These are phyloP conservation scores for Dicaeum eximium DNA, from an alignment of 2,113 vertebrate species.

Conservation along the genomic window DNA sequence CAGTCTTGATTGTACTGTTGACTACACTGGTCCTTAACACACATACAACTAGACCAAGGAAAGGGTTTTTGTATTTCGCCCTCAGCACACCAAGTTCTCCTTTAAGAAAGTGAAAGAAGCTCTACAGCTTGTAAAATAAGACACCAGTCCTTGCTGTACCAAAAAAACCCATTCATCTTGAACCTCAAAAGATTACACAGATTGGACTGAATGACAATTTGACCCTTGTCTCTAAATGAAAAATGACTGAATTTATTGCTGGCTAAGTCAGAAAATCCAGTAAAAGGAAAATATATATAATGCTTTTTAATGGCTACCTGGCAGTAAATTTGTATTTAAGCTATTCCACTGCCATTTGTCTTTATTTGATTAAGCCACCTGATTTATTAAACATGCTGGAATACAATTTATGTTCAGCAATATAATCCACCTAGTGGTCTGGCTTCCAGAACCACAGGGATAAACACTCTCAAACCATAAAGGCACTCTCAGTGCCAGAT, in stretches of 20 bases:
- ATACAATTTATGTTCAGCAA: neutral
- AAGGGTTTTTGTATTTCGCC: neutral
- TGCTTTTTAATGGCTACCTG: neutral
- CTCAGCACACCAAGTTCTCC: neutral
- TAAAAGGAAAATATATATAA: neutral
- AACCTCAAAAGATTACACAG: neutral
- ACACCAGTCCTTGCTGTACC: neutral
- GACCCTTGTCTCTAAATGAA: neutral
- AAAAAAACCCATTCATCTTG: neutral
- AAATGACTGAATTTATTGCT: neutral
- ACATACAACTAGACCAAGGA: neutral
- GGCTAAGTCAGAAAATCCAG: neutral
- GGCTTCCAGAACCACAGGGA: slow-evolving; percentile 24
- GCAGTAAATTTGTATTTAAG: neutral
- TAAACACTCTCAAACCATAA: slow-evolving; percentile 19
- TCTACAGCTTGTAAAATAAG: neutral
- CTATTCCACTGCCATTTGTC: neutral
- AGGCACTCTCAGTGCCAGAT: slow-evolving; percentile 10
- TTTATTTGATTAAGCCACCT: slow-evolving; percentile 1
- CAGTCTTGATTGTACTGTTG: neutral
- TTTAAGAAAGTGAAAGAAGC: neutral
- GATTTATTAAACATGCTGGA: slow-evolving; percentile 24
- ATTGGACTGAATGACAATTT: neutral
- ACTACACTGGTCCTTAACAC: neutral
- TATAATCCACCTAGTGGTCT: slow-evolving; percentile 8